Conservation (phyloP, 2,888 invertebrate genomes). For the Oscheius myriophilus region DNA sequence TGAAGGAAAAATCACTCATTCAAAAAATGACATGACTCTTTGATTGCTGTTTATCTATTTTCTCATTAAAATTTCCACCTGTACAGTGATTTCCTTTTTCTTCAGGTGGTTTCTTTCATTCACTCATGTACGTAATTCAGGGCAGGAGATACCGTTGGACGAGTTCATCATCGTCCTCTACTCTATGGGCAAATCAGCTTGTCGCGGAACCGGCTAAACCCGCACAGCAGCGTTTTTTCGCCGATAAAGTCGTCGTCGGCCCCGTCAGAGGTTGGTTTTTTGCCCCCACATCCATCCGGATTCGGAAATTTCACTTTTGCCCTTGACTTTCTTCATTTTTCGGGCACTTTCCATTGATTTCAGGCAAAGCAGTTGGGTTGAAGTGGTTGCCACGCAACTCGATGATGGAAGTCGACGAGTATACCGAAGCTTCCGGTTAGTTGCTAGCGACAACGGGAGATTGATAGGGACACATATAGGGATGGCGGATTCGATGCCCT, state of each 20-base stretch:
- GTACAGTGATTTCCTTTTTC: too few relatives aligned
- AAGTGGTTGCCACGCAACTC: neutral
- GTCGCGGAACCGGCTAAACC: conserved; percentile 21
- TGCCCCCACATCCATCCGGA: neutral
- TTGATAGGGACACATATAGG: too few relatives aligned
- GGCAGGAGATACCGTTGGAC: conserved; percentile 24
- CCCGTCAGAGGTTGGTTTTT: neutral
- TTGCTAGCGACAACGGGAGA: too few relatives aligned
- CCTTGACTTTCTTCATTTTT: neutral
- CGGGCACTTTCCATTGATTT: neutral
- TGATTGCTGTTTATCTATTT: too few relatives aligned
- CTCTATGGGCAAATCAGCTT: conserved; percentile 25
- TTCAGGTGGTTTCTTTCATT: neutral
- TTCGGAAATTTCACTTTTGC: conserved; percentile 7
- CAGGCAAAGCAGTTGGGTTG: conserved; percentile 3
- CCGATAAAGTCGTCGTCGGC: conserved; percentile 24
- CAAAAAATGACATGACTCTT: too few relatives aligned
- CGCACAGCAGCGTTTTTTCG: conserved; percentile 22
- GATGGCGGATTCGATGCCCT: too few relatives aligned
- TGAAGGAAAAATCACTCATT: too few relatives aligned
- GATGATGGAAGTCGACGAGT: conserved; percentile 14
- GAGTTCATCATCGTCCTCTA: conserved; percentile 1
- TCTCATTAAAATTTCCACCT: too few relatives aligned
- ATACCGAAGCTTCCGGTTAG: neutral
- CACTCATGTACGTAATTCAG: neutral